Base-by-base conservation (phyloP, 2,888 invertebrate species). In the Nudaria mundana region DNA sequence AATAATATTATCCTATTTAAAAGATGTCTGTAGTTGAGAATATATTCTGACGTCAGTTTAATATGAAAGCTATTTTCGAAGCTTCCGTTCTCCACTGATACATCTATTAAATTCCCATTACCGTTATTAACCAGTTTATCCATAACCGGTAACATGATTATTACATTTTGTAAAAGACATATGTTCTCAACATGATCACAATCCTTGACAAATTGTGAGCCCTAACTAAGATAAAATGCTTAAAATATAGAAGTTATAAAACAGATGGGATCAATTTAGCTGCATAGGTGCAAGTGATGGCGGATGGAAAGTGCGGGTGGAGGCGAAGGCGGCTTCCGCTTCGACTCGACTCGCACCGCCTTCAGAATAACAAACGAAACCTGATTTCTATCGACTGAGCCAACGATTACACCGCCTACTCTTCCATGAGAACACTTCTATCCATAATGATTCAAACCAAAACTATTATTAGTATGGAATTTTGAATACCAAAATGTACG, bases 281-380 rank as follows among this genome's bases (percentile, higher is more conserved):
- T 76, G 73, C 75, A 71, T 66, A 64, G 70, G 70, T 73, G 72
- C 73, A 69, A 67, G 71, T 75, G 55, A 60, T 66, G 70, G 77
- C 85, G 87, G 85, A 86, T 86, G 84, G 87, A 86, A 86, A 86
- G 87, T 76, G 75, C 72, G 72, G 81, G 84, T 75, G 72, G 69
- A 64, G 76, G 71, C 72, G 69, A 56, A 60, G 62, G 66, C 61
- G 64, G 72, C 78, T 85, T 85, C 85, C 86, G 86, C 76, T 75
- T 73, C 70, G 66, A 64, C 62, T 64, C 63, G 62, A 60, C 63
- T 63, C 66, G 68, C 63, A 67, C 77, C 80, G 78, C 85, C 81
- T 79, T 74, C 84, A 73, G 88, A 86, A 88, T 88, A 84, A 82
- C 83, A 87, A 88, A 81, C 76, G 81, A 79, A 87, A 86, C 87